Percentiles rank a stretch among this genome's conserved stretches.
Conservation (phyloP, 1,140 invertebrate genomes). For the Oncopeltus fasciatus region DNA sequence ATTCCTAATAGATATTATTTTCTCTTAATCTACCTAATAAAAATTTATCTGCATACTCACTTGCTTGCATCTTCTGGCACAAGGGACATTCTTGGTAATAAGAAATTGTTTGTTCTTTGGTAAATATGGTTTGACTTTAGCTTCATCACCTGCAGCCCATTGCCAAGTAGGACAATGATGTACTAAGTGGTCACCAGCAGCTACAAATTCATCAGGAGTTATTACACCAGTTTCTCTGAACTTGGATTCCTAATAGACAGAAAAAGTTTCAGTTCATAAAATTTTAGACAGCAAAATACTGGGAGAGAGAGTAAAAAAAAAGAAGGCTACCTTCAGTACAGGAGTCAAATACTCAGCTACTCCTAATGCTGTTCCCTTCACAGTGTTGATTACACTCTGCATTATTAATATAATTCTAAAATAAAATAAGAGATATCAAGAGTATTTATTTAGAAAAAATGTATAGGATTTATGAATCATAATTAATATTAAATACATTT, state of each 20-base stretch:
- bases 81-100: constrained; percentile 90
- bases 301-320: neutral
- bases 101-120: constrained; percentile 95
- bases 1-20: no score
- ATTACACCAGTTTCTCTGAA: constrained; percentile 96
- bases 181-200: constrained; percentile 93
- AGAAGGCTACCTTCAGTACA: constrained; percentile 64
- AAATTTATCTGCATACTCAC: constrained; percentile 33
- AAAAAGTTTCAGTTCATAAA: neutral
- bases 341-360: constrained; percentile 94
- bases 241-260: constrained; percentile 74
- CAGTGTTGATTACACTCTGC: constrained; percentile 89
- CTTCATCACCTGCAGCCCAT: constrained; percentile 84
- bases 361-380: constrained; percentile 86
- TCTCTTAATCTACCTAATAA: no score
- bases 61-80: constrained; percentile 83
- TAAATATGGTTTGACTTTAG: constrained; percentile 71
- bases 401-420: constrained; percentile 44
- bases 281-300: neutral
- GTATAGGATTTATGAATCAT: no score
- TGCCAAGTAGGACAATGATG: constrained; percentile 99
- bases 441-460: no score
- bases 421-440: no score
- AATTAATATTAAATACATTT: no score
- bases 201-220: constrained; percentile 92